A percentile compares a stretch with the other conserved stretches of the same genome.
phyloP scores from a whole-genome alignment of 2,888 invertebrate species.

The Acronicta psi region DNA sequence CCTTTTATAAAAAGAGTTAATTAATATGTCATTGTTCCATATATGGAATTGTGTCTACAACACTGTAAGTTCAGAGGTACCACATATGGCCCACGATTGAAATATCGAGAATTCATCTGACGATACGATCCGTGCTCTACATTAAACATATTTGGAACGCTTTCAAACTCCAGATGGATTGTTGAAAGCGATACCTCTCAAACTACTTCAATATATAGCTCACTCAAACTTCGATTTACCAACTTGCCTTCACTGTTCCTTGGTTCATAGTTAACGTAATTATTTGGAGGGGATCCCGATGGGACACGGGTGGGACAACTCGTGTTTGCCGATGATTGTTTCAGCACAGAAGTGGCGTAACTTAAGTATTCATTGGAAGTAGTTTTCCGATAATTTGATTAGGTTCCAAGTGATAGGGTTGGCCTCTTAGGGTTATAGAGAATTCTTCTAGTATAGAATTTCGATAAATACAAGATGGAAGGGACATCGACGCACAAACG shows the following conservation, averaged over 20 bases:
- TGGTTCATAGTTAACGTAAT: slow-evolving; percentile 24
- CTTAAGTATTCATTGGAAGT: slow-evolving; percentile 23
- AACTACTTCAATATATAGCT: neutral
- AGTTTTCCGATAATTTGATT: slow-evolving; percentile 38
- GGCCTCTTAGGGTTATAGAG: slow-evolving; percentile 27
- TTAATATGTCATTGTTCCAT: too few relatives aligned
- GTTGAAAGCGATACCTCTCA: too few relatives aligned
- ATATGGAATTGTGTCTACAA: too few relatives aligned
- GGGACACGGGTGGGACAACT: neutral
- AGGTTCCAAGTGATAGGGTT: slow-evolving; percentile 24
- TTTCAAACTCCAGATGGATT: too few relatives aligned
- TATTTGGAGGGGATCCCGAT: slow-evolving; percentile 17
- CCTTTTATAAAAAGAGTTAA: too few relatives aligned
- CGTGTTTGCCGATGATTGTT: slow-evolving; percentile 12
- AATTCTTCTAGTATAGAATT: neutral
- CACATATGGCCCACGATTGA: too few relatives aligned
- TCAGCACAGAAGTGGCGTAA: neutral
- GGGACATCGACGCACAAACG: too few relatives aligned
- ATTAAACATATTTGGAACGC: too few relatives aligned
- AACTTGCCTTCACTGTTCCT: slow-evolving; percentile 21
- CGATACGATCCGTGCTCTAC: too few relatives aligned
- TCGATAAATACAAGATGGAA: too few relatives aligned
- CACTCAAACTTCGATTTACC: slow-evolving; percentile 29
- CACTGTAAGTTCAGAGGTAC: too few relatives aligned
- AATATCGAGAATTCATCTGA: too few relatives aligned